A percentile compares a stretch with the other conserved stretches of the same genome.
Evolutionary conservation across 2,888 invertebrate genomes (phyloP).

Genomic region (Griposia aprilina): DNA sequence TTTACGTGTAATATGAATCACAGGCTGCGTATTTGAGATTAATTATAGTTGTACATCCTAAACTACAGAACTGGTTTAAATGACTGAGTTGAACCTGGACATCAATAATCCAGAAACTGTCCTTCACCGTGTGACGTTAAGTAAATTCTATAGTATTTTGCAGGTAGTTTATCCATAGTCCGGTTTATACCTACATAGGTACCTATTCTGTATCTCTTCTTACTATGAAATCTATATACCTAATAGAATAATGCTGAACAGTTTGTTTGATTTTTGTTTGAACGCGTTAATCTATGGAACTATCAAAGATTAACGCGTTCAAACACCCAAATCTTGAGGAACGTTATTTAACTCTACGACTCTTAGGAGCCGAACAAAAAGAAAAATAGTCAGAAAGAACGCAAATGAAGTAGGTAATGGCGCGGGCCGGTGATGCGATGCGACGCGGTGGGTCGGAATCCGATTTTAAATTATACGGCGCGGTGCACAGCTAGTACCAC

Average conservation of each 20-base stretch:
- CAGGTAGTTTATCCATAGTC: not conserved
- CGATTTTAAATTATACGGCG: too few relatives aligned
- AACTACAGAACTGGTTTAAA: slow-evolving; percentile 18
- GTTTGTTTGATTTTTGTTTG: too few relatives aligned
- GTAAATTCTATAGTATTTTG: not conserved
- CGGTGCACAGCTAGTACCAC: not conserved
- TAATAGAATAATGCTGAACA: not conserved
- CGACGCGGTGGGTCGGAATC: too few relatives aligned
- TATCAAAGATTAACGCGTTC: too few relatives aligned
- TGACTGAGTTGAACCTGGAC: too few relatives aligned
- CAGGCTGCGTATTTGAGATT: slow-evolving; percentile 12
- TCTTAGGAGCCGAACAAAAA: too few relatives aligned
- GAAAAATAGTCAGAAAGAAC: too few relatives aligned
- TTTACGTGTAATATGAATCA: slow-evolving; percentile 33
- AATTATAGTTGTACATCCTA: slow-evolving; percentile 4
- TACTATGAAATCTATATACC: not conserved
- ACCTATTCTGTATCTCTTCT: not conserved
- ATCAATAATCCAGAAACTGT: not conserved
- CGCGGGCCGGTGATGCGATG: too few relatives aligned
- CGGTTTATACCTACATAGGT: not conserved
- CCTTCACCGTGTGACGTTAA: not conserved
- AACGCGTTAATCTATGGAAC: too few relatives aligned
- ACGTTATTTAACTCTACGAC: too few relatives aligned
- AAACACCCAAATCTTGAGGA: too few relatives aligned
- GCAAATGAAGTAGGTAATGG: too few relatives aligned